Conservation (phyloP, 2,113 vertebrate genomes). For the Cyanoliseus patagonus region DNA sequence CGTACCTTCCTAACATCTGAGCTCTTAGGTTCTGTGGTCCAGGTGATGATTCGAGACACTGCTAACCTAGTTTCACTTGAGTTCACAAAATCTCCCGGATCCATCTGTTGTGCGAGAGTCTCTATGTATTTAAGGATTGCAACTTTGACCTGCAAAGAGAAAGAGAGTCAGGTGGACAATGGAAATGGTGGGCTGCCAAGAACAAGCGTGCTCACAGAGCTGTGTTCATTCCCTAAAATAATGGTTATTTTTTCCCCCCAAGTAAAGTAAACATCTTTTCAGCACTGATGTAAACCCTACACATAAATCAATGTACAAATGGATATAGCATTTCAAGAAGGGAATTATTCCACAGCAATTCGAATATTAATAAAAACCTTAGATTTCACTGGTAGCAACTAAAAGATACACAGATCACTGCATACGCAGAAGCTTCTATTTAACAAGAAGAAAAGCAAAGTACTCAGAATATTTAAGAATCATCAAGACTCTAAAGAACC, state of each 20-base stretch:
- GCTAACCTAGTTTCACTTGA: slow-evolving; percentile 95
- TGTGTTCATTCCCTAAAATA: not conserved
- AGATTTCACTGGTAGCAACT: not conserved
- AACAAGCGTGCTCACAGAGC: not conserved
- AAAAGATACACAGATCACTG: not conserved
- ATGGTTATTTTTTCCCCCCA: not conserved
- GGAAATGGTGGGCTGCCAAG: not conserved
- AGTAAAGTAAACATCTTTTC: not conserved
- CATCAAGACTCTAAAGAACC: not conserved
- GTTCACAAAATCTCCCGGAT: slow-evolving; percentile 94
- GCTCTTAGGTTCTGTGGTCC: slow-evolving; percentile 97
- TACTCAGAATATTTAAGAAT: not conserved
- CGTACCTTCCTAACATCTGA: slow-evolving; percentile 94
- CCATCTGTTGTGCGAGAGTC: slow-evolving; percentile 94
- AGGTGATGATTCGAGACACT: slow-evolving; percentile 95
- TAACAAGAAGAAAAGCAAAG: not conserved
- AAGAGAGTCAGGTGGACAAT: not conserved
- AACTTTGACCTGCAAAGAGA: slow-evolving; percentile 89
- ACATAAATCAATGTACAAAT: not conserved
- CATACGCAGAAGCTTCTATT: not conserved
- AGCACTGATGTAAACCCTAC: not conserved
- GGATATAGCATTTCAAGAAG: not conserved
- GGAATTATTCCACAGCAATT: not conserved
- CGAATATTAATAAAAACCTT: not conserved
- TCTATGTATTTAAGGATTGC: slow-evolving; percentile 97